A percentile compares a stretch with the other conserved stretches of the same genome.
These are phyloP conservation scores for Caenorhabditis brenneri DNA, from an alignment of 1,140 invertebrate species.

Conservation along the genomic window DNA sequence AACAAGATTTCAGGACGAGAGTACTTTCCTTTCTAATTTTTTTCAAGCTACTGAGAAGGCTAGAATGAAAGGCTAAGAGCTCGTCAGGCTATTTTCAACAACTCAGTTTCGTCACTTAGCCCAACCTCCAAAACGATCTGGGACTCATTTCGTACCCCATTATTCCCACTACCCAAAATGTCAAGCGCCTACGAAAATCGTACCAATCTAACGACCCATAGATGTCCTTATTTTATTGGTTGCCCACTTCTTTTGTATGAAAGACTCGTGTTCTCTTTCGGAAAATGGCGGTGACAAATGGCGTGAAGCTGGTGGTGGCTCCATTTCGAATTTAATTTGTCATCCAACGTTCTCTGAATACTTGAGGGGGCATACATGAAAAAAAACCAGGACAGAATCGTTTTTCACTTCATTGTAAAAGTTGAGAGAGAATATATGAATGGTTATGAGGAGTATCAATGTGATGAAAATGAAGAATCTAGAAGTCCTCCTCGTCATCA, in stretches of 20 bases:
- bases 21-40: neutral
- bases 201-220: neutral
- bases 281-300: neutral
- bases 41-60: too few species aligned
- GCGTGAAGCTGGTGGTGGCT: neutral
- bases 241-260: neutral
- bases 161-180: too few species aligned
- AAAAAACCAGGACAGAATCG: too few species aligned
- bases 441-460: too few species aligned
- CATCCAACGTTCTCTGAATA: neutral
- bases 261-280: neutral
- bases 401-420: too few species aligned
- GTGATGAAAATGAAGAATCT: neutral
- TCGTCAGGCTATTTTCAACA: too few species aligned
- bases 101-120: too few species aligned
- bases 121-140: too few species aligned
- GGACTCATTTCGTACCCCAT: too few species aligned
- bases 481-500: neutral
- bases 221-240: neutral
- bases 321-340: constrained; percentile 7
- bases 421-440: too few species aligned
- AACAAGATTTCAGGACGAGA: neutral
- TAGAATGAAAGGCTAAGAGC: too few species aligned
- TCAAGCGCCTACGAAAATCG: neutral
- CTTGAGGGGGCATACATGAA: neutral